Conservation (phyloP, 2,113 vertebrate species). For the Sula dactylatra region DNA sequence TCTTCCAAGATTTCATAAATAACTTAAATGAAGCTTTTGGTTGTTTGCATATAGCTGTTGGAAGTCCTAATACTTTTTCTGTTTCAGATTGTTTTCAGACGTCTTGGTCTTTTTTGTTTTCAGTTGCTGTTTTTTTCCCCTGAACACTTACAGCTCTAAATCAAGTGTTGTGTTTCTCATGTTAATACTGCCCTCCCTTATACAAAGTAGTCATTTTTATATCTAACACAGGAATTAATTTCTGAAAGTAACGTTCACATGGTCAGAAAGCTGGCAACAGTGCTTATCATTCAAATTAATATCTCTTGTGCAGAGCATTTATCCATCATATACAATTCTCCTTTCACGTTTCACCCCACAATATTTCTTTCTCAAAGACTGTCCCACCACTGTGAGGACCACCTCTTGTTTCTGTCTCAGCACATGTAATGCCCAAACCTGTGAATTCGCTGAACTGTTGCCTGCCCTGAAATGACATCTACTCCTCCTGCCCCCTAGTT, state of each 20-base stretch:
- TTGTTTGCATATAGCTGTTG: not conserved
- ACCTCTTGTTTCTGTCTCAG: not conserved
- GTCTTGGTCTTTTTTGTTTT: not conserved
- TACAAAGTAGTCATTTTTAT: conserved; percentile 19
- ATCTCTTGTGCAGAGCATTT: not conserved
- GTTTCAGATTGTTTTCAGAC: not conserved
- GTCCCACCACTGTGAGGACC: too few relatives aligned
- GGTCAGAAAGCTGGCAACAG: conserved; percentile 31
- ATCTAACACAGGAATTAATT: conserved; percentile 41
- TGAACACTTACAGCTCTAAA: conserved; percentile 10
- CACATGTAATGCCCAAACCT: not conserved
- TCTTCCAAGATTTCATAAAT: not conserved
- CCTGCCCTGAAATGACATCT: not conserved
- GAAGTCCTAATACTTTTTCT: not conserved
- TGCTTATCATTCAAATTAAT: conserved; percentile 40
- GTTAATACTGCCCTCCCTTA: not conserved
- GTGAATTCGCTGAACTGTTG: not conserved
- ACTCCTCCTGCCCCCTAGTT: not conserved
- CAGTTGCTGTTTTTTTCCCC: not conserved
- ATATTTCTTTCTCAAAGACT: not conserved
- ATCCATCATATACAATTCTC: not conserved
- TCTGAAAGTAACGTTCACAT: conserved; percentile 48
- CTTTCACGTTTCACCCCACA: not conserved
- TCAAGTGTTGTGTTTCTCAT: conserved; percentile 41
- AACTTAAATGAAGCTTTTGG: not conserved